These are phyloP conservation scores for Carassius carassius DNA, from an alignment of 2,113 vertebrate species.

Conservation along the genomic window DNA sequence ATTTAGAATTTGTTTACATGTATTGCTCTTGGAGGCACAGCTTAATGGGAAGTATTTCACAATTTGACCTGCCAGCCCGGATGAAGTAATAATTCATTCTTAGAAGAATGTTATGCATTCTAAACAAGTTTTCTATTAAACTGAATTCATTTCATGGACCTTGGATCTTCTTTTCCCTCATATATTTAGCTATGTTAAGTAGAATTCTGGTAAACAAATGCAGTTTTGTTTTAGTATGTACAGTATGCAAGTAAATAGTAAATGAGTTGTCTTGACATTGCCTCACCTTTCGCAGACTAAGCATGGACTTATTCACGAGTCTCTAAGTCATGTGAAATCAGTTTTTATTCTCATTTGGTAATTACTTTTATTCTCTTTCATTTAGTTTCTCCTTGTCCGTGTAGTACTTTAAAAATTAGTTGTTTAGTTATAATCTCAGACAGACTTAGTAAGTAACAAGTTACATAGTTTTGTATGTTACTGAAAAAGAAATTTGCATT, in stretches of 20 bases:
- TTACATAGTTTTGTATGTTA: not conserved
- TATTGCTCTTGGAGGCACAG: not conserved
- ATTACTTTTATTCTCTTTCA: not conserved
- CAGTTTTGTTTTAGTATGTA: not conserved
- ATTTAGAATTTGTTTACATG: not conserved
- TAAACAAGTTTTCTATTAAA: not conserved
- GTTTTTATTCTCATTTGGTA: constrained; percentile 24
- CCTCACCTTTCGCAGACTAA: not conserved
- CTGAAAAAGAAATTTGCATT: not conserved
- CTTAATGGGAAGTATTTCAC: not conserved
- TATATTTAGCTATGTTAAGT: constrained; percentile 9
- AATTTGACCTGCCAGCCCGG: not conserved
- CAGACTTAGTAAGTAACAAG: not conserved
- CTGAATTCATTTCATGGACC: not conserved
- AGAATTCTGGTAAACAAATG: not conserved
- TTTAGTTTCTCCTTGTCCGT: not conserved
- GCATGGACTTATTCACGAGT: not conserved
- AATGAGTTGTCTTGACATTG: constrained; percentile 1
- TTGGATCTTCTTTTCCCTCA: not conserved
- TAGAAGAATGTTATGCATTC: not conserved
- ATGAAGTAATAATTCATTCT: not conserved
- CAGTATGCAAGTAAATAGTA: not conserved
- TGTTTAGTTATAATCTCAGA: not conserved
- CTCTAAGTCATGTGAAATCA: constrained; percentile 1
- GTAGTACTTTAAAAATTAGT: not conserved